A percentile compares a stretch with the other conserved stretches of the same genome.
phyloP scores from a whole-genome alignment of 2,797 vertebrate genomes.

The Acanthurus lineatus region DNA sequence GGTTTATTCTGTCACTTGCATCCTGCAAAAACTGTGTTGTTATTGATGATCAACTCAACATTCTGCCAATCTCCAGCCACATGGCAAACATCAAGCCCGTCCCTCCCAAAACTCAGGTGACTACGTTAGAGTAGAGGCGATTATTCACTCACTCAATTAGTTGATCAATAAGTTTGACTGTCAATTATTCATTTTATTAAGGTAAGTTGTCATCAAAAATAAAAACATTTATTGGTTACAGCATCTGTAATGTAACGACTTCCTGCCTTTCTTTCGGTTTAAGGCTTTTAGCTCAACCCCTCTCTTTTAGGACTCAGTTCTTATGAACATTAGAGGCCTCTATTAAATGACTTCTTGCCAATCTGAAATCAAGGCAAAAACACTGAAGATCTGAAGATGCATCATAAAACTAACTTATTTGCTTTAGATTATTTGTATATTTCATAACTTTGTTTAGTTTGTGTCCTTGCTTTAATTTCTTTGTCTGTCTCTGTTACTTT shows the following conservation, averaged over 20 bases:
- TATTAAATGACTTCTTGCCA: no score
- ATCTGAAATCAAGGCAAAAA: no score
- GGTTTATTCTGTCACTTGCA: constrained; percentile 95
- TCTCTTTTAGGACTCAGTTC: no score
- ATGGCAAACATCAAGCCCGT: constrained; percentile 91
- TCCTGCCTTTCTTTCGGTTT: background rate
- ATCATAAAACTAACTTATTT: no score
- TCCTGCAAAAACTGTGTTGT: constrained; percentile 96
- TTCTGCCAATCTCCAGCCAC: constrained; percentile 95
- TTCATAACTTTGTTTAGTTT: no score
- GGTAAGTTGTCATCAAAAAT: background rate
- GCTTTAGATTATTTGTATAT: no score
- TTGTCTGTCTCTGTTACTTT: background rate
- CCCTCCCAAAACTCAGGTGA: constrained; percentile 90
- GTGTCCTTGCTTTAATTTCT: background rate
- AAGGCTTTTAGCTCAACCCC: background rate
- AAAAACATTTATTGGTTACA: background rate
- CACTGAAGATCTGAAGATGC: no score
- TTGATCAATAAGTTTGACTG: background rate
- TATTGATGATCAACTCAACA: constrained; percentile 96
- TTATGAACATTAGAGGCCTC: no score
- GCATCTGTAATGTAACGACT: background rate
- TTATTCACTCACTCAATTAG: background rate
- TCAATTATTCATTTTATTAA: background rate
- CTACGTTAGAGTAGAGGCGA: background rate